Conservation (phyloP, 2,888 invertebrate species). For the Yponomeuta evonymella region DNA sequence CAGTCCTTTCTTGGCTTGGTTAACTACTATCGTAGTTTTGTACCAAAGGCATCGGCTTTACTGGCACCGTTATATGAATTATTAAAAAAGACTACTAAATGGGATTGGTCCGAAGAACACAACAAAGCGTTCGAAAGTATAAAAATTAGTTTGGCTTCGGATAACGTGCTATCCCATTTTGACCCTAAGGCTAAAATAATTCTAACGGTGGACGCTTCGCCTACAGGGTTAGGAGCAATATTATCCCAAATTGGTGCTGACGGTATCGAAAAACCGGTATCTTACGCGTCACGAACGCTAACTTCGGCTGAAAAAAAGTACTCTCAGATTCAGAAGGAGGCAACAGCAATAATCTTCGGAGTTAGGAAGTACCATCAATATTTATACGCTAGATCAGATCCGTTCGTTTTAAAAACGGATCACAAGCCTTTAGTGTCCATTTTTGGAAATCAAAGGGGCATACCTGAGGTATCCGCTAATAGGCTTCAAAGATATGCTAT, state of each 20-base stretch:
- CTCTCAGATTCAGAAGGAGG: slow-evolving; percentile 1
- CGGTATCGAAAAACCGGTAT: slow-evolving; percentile 15
- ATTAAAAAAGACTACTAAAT: background rate
- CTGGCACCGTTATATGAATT: background rate
- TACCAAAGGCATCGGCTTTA: background rate
- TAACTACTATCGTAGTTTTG: slow-evolving; percentile 1
- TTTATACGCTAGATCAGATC: background rate
- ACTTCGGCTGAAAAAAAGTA: background rate
- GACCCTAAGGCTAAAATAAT: background rate
- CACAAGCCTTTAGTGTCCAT: slow-evolving; percentile 17
- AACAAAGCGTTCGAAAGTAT: background rate
- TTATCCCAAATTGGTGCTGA: slow-evolving; percentile 15
- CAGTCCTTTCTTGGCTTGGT: background rate
- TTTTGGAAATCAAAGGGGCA: slow-evolving; percentile 11
- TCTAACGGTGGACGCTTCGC: slow-evolving; percentile 19
- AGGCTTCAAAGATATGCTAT: slow-evolving; percentile 13
- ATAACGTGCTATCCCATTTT: background rate
- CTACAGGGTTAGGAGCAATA: slow-evolving; percentile 18
- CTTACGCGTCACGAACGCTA: slow-evolving; percentile 9
- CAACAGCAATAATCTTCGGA: slow-evolving; percentile 7
- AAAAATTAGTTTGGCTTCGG: background rate
- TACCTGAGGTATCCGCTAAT: slow-evolving; percentile 13
- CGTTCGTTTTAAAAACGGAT: slow-evolving; percentile 17
- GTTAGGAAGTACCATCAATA: slow-evolving; percentile 8
- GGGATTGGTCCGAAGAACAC: background rate